phyloP scores from a whole-genome alignment of 2,113 vertebrate genomes.

The Climacteris rufus region DNA sequence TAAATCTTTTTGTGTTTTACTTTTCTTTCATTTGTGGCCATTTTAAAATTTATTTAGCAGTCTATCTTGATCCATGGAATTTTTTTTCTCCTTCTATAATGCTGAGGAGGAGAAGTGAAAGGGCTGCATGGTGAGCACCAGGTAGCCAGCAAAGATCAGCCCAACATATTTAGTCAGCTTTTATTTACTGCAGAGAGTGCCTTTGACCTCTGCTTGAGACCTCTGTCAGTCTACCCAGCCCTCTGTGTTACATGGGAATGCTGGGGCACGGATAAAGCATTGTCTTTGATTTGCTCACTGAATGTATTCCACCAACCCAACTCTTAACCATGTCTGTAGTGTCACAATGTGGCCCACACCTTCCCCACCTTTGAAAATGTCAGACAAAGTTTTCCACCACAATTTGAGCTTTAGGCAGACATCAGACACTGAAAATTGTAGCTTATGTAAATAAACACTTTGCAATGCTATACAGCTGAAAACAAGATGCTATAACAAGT shows the following conservation, averaged over 20 bases:
- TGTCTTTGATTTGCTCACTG: background rate
- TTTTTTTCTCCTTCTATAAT: background rate
- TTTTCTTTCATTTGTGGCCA: rapidly evolving
- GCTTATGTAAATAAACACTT: background rate
- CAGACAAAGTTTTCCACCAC: background rate
- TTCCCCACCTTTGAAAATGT: background rate
- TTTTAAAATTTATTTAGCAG: background rate
- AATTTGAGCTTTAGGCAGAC: background rate
- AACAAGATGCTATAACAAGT: background rate
- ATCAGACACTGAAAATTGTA: background rate
- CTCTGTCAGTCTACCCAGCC: background rate
- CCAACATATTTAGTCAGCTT: background rate
- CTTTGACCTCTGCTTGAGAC: background rate
- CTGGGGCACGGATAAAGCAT: background rate
- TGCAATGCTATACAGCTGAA: background rate
- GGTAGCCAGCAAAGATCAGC: background rate
- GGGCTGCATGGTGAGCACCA: background rate
- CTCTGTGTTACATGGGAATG: background rate
- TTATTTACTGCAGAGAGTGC: background rate
- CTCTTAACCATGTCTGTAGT: background rate
- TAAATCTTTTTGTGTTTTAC: background rate
- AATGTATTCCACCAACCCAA: background rate
- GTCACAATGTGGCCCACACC: background rate
- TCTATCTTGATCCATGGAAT: background rate
- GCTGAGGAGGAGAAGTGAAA: background rate